phyloP scores from a whole-genome alignment of 2,797 vertebrate species.

The Florisuga fusca region DNA sequence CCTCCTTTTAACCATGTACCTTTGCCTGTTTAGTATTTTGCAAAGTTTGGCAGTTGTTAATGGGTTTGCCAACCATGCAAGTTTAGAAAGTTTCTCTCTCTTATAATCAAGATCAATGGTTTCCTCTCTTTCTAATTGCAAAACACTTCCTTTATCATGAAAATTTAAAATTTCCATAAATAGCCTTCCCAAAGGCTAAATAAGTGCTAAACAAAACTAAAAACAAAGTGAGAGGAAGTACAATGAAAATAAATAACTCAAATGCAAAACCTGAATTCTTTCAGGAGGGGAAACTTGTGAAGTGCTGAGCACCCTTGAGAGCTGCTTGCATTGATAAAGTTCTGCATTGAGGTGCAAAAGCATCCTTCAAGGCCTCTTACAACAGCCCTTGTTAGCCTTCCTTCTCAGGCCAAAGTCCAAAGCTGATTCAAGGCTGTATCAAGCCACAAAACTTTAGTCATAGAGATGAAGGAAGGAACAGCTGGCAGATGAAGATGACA shows the following conservation, averaged over 20 bases:
- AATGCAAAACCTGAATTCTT: constrained; percentile 24
- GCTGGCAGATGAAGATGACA: constrained; percentile 10
- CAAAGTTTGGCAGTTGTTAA: not conserved
- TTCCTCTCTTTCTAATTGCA: constrained; percentile 16
- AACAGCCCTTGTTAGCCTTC: not conserved
- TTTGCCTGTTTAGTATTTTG: not conserved
- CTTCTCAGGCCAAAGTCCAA: constrained; percentile 4
- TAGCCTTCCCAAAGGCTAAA: not conserved
- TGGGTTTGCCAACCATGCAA: not conserved
- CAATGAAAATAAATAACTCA: not conserved
- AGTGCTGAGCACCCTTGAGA: not conserved
- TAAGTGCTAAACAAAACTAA: not conserved
- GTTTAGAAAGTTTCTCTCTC: not conserved
- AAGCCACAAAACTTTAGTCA: not conserved
- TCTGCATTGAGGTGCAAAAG: not conserved
- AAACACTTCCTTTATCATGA: constrained; percentile 25
- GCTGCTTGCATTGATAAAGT: not conserved
- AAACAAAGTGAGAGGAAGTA: not conserved
- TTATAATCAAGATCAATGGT: not conserved
- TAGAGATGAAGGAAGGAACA: constrained; percentile 17
- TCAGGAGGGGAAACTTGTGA: not conserved
- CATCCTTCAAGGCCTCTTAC: not conserved
- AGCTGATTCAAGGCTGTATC: not conserved
- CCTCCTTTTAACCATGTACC: not conserved
- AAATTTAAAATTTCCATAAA: constrained; percentile 33